These are phyloP conservation scores for Calameuta filiformis DNA, from an alignment of 2,888 invertebrate genomes.

Conservation along the genomic window DNA sequence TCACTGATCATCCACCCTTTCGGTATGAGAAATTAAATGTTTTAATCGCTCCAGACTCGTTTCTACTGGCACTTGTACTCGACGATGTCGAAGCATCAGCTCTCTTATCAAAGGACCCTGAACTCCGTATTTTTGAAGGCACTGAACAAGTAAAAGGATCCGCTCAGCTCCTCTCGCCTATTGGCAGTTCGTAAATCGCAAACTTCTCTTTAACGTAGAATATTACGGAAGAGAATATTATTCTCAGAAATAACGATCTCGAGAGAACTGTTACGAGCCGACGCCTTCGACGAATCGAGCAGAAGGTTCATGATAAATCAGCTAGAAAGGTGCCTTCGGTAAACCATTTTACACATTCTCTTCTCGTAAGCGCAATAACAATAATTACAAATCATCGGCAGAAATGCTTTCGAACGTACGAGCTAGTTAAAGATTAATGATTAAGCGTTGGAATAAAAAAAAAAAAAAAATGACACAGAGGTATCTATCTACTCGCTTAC, in stretches of 20 bases:
- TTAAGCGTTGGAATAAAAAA: not conserved
- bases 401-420: not conserved
- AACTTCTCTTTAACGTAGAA: constrained; percentile 7
- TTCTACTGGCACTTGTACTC: constrained; percentile 48
- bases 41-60: constrained; percentile 36
- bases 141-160: constrained; percentile 32
- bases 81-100: constrained; percentile 32
- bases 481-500: no score
- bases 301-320: constrained; percentile 20
- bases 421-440: not conserved
- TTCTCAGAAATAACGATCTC: constrained; percentile 24
- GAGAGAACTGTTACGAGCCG: constrained; percentile 20
- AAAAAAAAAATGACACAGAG: not conserved
- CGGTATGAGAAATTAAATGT: constrained; percentile 13
- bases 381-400: not conserved
- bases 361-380: not conserved
- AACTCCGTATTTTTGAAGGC: constrained; percentile 34
- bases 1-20: not conserved
- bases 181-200: constrained; percentile 3
- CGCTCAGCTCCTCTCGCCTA: constrained; percentile 2
- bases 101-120: constrained; percentile 35
- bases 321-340: constrained; percentile 25
- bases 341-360: not conserved
- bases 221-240: constrained; percentile 11
- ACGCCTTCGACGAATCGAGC: constrained; percentile 22